These are phyloP conservation scores for Centruroides vittatus DNA, from an alignment of 1,140 invertebrate genomes.

Conservation along the genomic window DNA sequence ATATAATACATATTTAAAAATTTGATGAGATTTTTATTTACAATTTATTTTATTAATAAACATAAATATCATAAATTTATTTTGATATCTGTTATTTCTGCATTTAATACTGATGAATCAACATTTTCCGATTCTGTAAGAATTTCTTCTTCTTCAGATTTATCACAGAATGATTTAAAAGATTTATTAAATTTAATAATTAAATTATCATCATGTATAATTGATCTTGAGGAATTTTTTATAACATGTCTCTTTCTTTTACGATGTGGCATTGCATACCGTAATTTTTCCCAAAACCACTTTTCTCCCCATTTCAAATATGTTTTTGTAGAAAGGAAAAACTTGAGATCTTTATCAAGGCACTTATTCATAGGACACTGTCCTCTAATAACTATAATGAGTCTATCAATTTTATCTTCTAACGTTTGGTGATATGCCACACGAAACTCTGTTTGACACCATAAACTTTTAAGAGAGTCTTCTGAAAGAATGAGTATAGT, in stretches of 20 bases:
- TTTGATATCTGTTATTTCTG: no score
- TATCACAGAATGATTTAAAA: not conserved
- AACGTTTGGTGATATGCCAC: constrained; percentile 58
- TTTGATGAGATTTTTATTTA: no score
- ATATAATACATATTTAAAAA: no score
- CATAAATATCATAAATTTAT: no score
- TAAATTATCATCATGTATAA: no score
- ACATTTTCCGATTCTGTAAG: not conserved
- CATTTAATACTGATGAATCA: no score
- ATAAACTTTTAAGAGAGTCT: constrained; percentile 64
- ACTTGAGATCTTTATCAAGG: constrained; percentile 54
- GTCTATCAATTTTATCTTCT: constrained; percentile 48
- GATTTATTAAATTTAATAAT: no score
- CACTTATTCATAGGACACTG: constrained; percentile 46
- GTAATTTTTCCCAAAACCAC: constrained; percentile 71
- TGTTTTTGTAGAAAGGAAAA: constrained; percentile 68
- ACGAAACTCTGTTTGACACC: constrained; percentile 71
- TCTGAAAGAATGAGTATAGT: constrained; percentile 70
- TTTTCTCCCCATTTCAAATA: constrained; percentile 73
- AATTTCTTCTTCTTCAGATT: not conserved
- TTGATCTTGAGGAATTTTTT: no score
- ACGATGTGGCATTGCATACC: constrained; percentile 48
- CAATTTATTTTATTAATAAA: no score
- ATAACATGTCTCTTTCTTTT: not conserved
- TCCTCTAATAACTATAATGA: constrained; percentile 63